Evolutionary conservation across 30 jellyfish, hydroid and myxozoan genomes (phyloP).

Genomic region (Aurelia sp.): DNA sequence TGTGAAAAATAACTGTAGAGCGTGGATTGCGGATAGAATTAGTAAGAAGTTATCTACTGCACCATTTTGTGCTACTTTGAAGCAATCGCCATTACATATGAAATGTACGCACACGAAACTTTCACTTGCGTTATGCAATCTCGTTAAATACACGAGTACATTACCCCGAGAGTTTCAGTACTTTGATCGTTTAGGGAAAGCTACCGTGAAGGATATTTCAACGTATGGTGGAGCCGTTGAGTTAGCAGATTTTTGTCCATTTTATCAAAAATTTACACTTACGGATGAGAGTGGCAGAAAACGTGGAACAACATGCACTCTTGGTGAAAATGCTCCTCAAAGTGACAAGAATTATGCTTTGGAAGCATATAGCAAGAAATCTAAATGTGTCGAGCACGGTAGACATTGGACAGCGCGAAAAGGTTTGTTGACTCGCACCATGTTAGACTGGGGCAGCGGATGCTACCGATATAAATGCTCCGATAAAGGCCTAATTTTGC

Average conservation of each 20-base stretch:
- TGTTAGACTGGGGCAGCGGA: conserved; percentile 98
- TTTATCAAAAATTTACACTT: conserved; percentile 88
- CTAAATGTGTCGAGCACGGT: conserved; percentile 94
- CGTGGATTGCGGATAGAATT: conserved; percentile 94
- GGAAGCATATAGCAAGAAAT: conserved; percentile 60
- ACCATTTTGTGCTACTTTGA: conserved; percentile 94
- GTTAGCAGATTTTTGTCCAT: conserved; percentile 94
- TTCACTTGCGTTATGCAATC: conserved; percentile 88
- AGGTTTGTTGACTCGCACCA: conserved; percentile 90
- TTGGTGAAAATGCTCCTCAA: conserved; percentile 77
- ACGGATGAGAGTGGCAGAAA: conserved; percentile 95
- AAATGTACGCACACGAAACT: conserved; percentile 92
- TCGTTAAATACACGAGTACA: conserved; percentile 79
- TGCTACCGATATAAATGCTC: conserved; percentile 82
- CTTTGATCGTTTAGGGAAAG: conserved; percentile 89
- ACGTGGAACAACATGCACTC: conserved; percentile 94
- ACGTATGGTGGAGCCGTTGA: conserved; percentile 97
- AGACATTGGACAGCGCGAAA: conserved; percentile 94
- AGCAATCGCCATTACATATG: conserved; percentile 96
- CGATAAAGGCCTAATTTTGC: conserved; percentile 62
- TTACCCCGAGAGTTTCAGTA: conserved; percentile 86
- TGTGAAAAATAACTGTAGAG: conserved; percentile 92
- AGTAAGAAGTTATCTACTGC: conserved; percentile 81
- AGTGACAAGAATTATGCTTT: conserved; percentile 84
- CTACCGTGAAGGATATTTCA: conserved; percentile 83